Conservation (phyloP, 2,888 invertebrate genomes). For the Metallyticus violacea region DNA sequence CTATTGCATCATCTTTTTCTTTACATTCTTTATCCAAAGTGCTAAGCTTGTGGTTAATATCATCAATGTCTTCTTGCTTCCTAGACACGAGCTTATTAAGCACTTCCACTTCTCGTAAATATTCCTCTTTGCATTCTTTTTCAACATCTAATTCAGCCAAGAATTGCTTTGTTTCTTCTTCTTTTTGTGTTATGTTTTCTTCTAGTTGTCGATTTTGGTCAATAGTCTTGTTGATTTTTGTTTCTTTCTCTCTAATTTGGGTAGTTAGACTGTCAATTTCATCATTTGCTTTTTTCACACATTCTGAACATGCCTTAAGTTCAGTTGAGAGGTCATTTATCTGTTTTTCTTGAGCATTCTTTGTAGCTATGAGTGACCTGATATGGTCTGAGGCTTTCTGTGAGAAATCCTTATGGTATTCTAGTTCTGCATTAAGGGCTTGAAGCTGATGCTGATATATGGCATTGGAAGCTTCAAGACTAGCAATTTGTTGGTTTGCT, state of each 20-base stretch:
- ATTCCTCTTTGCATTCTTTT: neutral
- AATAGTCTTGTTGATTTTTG: neutral
- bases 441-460: conserved; percentile 10
- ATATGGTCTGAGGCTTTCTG: conserved; percentile 13
- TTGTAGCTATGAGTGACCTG: neutral
- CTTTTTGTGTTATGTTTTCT: neutral
- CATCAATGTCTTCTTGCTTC: neutral
- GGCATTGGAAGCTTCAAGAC: conserved; percentile 15
- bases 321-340: neutral
- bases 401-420: conserved; percentile 11
- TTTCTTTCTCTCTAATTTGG: neutral
- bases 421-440: conserved; percentile 5
- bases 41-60: neutral
- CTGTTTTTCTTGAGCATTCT: neutral
- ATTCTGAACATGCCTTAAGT: neutral
- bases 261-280: neutral
- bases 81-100: neutral
- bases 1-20: neutral
- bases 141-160: neutral
- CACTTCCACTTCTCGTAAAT: neutral
- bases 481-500: conserved; percentile 17
- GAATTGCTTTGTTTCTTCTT: neutral
- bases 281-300: neutral
- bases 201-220: neutral
- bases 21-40: neutral